phyloP scores from a whole-genome alignment of 2,113 vertebrate genomes.

The Periophthalmus modestus region DNA sequence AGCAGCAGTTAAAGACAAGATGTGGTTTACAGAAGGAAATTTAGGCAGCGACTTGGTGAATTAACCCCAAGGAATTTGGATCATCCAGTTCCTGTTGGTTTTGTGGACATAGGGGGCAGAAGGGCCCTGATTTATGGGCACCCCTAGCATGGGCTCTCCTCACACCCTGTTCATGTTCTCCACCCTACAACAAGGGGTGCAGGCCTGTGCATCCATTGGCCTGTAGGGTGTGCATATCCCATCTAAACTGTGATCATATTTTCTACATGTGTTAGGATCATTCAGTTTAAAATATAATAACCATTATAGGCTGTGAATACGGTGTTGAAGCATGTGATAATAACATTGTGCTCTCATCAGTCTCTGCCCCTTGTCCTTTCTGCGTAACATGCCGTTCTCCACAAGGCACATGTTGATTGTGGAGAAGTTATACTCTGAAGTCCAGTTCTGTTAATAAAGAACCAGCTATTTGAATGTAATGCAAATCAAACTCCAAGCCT shows the following conservation, averaged over 20 bases:
- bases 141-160: conserved; percentile 70
- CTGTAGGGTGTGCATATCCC: conserved; percentile 12
- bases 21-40: conserved; percentile 55
- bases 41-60: conserved; percentile 73
- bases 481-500: conserved; percentile 21
- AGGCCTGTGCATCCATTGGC: conserved; percentile 33
- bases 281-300: neutral
- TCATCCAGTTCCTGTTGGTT: conserved; percentile 71
- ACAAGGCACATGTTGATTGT: conserved; percentile 21
- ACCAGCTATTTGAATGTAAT: conserved; percentile 7
- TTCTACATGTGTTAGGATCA: neutral
- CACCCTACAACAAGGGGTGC: conserved; percentile 51
- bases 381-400: conserved; percentile 35
- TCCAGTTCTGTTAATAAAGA: conserved; percentile 10
- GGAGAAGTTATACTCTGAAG: conserved; percentile 22
- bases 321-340: conserved; percentile 43
- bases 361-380: conserved; percentile 62
- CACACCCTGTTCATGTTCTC: conserved; percentile 74
- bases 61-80: conserved; percentile 81
- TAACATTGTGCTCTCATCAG: conserved; percentile 23
- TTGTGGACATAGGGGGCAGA: conserved; percentile 70
- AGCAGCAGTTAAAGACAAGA: conserved; percentile 34
- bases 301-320: conserved; percentile 16
- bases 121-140: conserved; percentile 79
- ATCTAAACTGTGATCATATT: neutral